Conservation (phyloP, 2,797 vertebrate species). For the Fundulus diaphanus region DNA sequence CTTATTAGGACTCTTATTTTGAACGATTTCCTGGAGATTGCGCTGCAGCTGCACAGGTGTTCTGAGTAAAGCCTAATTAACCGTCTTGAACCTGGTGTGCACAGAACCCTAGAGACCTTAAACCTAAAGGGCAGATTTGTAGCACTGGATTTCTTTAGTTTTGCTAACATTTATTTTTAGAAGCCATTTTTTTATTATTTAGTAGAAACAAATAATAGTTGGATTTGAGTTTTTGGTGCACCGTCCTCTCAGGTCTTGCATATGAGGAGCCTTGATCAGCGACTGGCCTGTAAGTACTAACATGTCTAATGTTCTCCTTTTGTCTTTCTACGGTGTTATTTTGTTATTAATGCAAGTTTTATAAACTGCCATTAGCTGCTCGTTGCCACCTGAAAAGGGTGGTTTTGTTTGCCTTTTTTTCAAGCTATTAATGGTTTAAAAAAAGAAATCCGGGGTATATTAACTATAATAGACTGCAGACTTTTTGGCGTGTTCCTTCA, state of each 20-base stretch:
- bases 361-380: not conserved
- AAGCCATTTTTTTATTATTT: not conserved
- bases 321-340: not conserved
- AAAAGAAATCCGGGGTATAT: no score
- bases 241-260: not conserved
- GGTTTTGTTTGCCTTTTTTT: not conserved
- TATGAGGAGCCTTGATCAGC: not conserved
- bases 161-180: not conserved
- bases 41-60: not conserved
- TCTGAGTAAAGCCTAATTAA: not conserved
- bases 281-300: not conserved
- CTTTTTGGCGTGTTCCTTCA: not conserved
- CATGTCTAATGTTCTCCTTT: not conserved
- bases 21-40: not conserved
- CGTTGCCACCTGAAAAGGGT: not conserved
- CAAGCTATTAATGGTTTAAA: not conserved
- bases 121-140: no score
- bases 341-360: not conserved
- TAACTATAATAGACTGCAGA: not conserved
- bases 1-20: no score
- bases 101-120: not conserved
- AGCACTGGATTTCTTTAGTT: not conserved
- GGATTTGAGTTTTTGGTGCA: not conserved
- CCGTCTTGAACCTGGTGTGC: no score
- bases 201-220: not conserved